phyloP scores from a whole-genome alignment of 1,140 invertebrate species.

The Drosophila ohnishii region DNA sequence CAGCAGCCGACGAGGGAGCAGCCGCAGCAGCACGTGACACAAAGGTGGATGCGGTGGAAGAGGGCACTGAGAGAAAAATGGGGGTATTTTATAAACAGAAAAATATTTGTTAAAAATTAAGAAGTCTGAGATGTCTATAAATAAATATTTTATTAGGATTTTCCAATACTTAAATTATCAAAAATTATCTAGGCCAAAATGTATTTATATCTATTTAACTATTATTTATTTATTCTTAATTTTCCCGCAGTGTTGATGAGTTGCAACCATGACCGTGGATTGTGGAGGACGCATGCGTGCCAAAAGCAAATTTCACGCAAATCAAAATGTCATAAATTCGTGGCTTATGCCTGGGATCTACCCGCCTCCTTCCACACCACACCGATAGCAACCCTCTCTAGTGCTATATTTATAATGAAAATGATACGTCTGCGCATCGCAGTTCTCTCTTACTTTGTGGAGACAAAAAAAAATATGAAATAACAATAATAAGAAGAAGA shows the following conservation, averaged over 20 bases:
- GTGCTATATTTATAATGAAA: conserved; percentile 78
- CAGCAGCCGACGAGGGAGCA: conserved; percentile 43
- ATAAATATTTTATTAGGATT: not conserved
- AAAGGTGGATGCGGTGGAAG: conserved; percentile 50
- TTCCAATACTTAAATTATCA: too few species aligned
- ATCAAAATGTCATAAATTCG: conserved; percentile 83
- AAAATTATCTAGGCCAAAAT: too few species aligned
- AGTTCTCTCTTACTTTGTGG: conserved; percentile 17
- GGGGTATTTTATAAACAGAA: too few species aligned
- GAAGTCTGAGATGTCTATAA: fast-evolving
- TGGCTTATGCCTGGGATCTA: conserved; percentile 62
- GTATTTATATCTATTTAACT: not conserved
- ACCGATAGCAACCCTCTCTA: conserved; percentile 41
- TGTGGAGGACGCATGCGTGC: conserved; percentile 76
- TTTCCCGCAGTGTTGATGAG: conserved; percentile 15
- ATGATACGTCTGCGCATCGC: conserved; percentile 70
- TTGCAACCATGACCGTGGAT: conserved; percentile 22
- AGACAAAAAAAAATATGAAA: not conserved
- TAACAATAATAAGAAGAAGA: conserved; percentile 11
- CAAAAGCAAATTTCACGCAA: conserved; percentile 83
- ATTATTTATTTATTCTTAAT: not conserved
- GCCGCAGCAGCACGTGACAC: conserved; percentile 72
- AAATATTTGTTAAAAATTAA: not conserved
- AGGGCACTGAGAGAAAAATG: conserved; percentile 4
- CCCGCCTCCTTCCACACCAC: not conserved